Evolutionary conservation across 2,888 invertebrate species (phyloP).

Genomic region (Melieria crassipennis): DNA sequence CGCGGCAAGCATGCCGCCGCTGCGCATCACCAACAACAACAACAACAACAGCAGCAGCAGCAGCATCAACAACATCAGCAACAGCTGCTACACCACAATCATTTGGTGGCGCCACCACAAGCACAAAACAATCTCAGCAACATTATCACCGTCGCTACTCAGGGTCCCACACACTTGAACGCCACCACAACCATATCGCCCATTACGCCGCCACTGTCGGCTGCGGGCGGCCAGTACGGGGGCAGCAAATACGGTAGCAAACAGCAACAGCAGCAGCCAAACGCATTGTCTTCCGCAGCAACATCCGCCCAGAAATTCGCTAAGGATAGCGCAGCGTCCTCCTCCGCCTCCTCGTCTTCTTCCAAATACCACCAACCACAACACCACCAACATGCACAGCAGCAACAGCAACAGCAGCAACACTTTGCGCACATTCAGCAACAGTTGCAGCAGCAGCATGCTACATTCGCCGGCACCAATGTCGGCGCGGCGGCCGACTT

Average conservation of each 20-base stretch:
- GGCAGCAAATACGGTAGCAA: slow-evolving; percentile 36
- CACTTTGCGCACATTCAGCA: slow-evolving; percentile 33
- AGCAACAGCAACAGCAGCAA: slow-evolving; percentile 36
- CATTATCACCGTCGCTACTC: slow-evolving; percentile 62
- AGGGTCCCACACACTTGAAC: slow-evolving; percentile 64
- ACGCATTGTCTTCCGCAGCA: slow-evolving; percentile 40
- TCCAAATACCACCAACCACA: slow-evolving; percentile 41
- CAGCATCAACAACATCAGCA: slow-evolving; percentile 48
- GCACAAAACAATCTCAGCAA: slow-evolving; percentile 58
- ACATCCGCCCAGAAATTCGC: slow-evolving; percentile 36
- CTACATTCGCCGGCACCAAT: slow-evolving; percentile 35
- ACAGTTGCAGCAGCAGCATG: slow-evolving; percentile 38
- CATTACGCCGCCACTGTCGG: slow-evolving; percentile 51
- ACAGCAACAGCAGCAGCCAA: slow-evolving; percentile 37
- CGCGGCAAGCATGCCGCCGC: slow-evolving; percentile 53
- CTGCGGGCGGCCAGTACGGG: slow-evolving; percentile 41
- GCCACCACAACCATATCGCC: slow-evolving; percentile 65
- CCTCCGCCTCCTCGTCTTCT: slow-evolving; percentile 33
- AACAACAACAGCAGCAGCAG: slow-evolving; percentile 48
- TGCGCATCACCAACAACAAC: slow-evolving; percentile 62
- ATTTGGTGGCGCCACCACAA: slow-evolving; percentile 39
- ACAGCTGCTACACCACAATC: slow-evolving; percentile 35
- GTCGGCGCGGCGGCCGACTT: slow-evolving; percentile 50
- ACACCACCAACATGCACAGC: neutral
- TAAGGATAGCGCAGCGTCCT: slow-evolving; percentile 35